Percentiles rank a stretch among this genome's conserved stretches.
Conservation (phyloP, 2,888 invertebrate species). For the Eutolmus rufibarbis region DNA sequence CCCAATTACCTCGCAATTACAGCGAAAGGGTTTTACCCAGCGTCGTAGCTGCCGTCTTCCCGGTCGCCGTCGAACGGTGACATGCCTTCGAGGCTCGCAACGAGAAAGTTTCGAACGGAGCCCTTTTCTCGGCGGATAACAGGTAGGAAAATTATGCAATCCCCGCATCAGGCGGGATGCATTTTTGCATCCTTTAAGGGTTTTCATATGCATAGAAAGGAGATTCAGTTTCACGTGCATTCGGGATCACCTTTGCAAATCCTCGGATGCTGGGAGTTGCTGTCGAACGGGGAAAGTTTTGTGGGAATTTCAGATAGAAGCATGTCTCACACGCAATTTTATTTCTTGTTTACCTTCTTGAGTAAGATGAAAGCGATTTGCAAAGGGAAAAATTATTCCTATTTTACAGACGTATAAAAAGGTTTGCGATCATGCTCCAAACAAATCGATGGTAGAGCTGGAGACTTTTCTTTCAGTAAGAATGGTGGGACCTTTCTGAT, state of each 20-base stretch:
- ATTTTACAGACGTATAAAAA: not conserved
- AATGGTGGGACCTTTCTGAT: not conserved
- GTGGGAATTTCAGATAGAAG: not conserved
- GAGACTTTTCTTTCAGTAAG: not conserved
- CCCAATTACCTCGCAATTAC: constrained; percentile 30
- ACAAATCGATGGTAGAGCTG: not conserved
- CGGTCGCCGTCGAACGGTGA: not conserved
- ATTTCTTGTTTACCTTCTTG: not conserved
- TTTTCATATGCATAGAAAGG: not conserved
- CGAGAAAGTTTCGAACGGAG: not conserved
- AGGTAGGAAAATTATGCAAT: constrained; percentile 32
- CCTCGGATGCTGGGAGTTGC: not conserved
- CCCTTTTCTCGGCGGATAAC: not conserved
- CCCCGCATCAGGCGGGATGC: constrained; percentile 1
- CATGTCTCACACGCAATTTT: not conserved
- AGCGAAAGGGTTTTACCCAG: constrained; percentile 8
- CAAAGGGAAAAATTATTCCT: not conserved
- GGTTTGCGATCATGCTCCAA: not conserved
- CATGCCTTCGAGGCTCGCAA: not conserved
- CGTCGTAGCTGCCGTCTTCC: not conserved
- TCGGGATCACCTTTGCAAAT: not conserved
- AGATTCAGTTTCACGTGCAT: not conserved
- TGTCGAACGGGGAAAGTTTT: not conserved
- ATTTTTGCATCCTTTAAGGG: constrained; percentile 29
- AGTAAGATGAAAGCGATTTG: not conserved